Conservation (phyloP, 2,888 invertebrate species). For the Stenolophus ochropezus region DNA sequence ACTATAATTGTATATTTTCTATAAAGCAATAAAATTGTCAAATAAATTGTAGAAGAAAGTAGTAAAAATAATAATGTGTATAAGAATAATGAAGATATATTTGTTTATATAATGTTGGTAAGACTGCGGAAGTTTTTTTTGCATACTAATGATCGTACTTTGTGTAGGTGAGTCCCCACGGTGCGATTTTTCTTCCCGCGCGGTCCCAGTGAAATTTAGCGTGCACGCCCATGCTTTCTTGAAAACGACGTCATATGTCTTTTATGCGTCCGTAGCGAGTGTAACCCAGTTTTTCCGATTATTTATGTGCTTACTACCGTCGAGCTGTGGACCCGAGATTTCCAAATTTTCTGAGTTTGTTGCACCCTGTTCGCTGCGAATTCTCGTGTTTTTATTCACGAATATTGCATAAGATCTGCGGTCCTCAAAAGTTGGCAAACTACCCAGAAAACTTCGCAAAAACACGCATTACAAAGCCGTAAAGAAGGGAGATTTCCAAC, state of each 20-base stretch:
- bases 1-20: too few relatives aligned
- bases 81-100: background rate
- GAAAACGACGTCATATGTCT: conserved; percentile 55
- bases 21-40: too few relatives aligned
- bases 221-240: conserved; percentile 20
- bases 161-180: background rate
- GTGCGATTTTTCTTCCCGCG: background rate
- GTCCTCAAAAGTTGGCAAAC: conserved; percentile 40
- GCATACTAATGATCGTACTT: background rate
- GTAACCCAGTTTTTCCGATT: conserved; percentile 57
- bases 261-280: conserved; percentile 54
- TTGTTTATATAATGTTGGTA: background rate
- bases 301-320: conserved; percentile 54
- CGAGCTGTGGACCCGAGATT: conserved; percentile 44
- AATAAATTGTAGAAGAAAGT: too few relatives aligned
- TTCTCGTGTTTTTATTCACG: conserved; percentile 48
- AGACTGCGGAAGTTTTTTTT: background rate
- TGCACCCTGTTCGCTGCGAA: conserved; percentile 51
- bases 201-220: background rate
- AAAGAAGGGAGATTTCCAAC: background rate
- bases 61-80: too few relatives aligned
- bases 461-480: conserved; percentile 6
- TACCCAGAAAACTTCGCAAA: conserved; percentile 13
- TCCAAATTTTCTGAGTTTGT: conserved; percentile 58
- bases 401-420: conserved; percentile 43